These are phyloP conservation scores for Lepilemur septentrionalis DNA, from an alignment of 2,797 vertebrate genomes.

Conservation along the genomic window DNA sequence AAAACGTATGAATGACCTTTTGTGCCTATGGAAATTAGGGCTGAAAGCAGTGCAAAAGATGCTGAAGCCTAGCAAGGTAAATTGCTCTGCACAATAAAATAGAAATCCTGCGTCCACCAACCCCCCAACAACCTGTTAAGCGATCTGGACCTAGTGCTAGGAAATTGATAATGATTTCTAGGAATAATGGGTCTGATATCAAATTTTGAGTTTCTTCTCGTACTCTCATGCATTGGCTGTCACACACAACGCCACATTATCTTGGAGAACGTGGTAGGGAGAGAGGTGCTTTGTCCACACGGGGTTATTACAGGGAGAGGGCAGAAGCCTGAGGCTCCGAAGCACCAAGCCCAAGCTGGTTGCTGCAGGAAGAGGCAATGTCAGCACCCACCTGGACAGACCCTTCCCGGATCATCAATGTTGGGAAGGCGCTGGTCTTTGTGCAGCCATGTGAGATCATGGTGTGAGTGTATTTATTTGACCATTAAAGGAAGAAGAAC, in stretches of 20 bases:
- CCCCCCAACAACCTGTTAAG: neutral
- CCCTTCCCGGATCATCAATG: neutral
- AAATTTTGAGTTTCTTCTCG: neutral
- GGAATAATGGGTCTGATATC: neutral
- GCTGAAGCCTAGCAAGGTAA: neutral
- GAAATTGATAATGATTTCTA: neutral
- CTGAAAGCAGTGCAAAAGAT: neutral
- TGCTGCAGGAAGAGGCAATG: neutral
- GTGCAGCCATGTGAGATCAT: neutral
- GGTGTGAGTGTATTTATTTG: neutral
- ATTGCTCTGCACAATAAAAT: neutral
- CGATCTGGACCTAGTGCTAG: neutral
- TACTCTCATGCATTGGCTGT: neutral
- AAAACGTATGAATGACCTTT: neutral
- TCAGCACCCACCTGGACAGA: too few species aligned
- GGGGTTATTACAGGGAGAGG: too few species aligned
- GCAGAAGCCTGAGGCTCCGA: neutral
- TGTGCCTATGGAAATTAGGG: neutral
- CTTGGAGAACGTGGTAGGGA: too few species aligned
- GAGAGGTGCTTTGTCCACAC: neutral
- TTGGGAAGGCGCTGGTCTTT: neutral
- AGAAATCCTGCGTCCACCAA: neutral
- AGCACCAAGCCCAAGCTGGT: neutral
- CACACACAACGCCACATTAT: accelerated
- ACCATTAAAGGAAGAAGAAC: neutral